Evolutionary conservation across 2,888 invertebrate genomes (phyloP).

Genomic region (Tyria jacobaeae): DNA sequence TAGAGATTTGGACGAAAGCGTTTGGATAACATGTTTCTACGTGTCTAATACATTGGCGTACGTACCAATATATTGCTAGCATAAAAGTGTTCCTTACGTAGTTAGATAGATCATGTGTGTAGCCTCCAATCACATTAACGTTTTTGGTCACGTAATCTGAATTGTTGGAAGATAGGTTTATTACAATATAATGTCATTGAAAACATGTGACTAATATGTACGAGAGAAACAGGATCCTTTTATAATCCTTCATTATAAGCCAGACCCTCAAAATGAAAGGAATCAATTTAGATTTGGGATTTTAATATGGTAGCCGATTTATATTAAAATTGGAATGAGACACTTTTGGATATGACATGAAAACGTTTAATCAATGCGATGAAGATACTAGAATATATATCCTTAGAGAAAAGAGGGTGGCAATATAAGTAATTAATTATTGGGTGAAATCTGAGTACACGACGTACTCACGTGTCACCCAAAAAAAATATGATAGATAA

Average conservation of each 20-base stretch:
- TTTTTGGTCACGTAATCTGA: slow-evolving; percentile 40
- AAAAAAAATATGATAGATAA: no score
- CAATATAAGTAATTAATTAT: no score
- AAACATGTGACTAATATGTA: slow-evolving; percentile 8
- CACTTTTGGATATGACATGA: not conserved
- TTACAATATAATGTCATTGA: slow-evolving; percentile 15
- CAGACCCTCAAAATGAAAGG: not conserved
- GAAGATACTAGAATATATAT: not conserved
- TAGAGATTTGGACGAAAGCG: no score
- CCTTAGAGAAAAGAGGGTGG: no score
- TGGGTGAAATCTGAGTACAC: no score
- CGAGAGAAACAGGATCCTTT: not conserved
- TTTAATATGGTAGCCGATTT: not conserved
- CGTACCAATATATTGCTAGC: not conserved
- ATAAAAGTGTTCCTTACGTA: not conserved
- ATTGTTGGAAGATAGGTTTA: slow-evolving; percentile 32
- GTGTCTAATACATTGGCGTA: not conserved
- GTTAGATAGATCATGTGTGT: not conserved
- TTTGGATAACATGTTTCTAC: no score
- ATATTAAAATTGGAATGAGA: not conserved
- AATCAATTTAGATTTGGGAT: not conserved
- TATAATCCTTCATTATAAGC: not conserved
- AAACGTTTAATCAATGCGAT: not conserved
- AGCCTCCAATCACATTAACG: slow-evolving; percentile 37
- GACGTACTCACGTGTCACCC: no score